phyloP scores from a whole-genome alignment of 1,140 invertebrate genomes.

The Sinonovacula constricta region DNA sequence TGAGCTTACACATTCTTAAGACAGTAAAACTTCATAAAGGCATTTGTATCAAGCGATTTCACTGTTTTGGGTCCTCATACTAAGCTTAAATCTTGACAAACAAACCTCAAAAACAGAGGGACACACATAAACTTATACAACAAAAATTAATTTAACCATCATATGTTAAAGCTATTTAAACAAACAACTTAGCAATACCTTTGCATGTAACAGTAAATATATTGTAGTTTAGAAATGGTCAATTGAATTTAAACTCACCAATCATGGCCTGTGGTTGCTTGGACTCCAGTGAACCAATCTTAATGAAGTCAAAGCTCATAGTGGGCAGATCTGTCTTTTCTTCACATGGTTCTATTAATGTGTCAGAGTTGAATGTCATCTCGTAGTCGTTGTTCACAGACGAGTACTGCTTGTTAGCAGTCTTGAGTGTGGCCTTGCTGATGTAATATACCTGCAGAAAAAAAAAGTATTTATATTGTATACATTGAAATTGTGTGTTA shows the following conservation, averaged over 20 bases:
- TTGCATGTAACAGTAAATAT: neutral
- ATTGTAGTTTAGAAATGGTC: neutral
- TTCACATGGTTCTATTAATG: conserved; percentile 79
- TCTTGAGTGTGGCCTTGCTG: conserved; percentile 88
- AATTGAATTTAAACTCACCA: conserved; percentile 83
- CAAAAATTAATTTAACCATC: no score
- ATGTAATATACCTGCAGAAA: conserved; percentile 90
- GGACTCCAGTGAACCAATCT: conserved; percentile 87
- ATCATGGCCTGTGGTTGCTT: conserved; percentile 85
- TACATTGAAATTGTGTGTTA: no score
- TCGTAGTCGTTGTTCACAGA: conserved; percentile 96
- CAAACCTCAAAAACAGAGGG: no score
- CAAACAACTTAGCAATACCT: neutral
- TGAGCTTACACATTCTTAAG: no score
- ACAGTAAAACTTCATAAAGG: no score
- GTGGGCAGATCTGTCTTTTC: conserved; percentile 86
- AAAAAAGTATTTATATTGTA: no score
- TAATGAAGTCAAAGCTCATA: conserved; percentile 90
- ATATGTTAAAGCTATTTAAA: neutral
- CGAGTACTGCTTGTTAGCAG: conserved; percentile 94
- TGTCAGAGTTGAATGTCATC: conserved; percentile 92
- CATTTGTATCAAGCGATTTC: no score
- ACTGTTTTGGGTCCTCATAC: no score
- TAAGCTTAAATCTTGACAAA: no score
- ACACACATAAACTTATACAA: no score